Evolutionary conservation across 2,888 invertebrate genomes (phyloP).

Genomic region (Drosophila prolongata): DNA sequence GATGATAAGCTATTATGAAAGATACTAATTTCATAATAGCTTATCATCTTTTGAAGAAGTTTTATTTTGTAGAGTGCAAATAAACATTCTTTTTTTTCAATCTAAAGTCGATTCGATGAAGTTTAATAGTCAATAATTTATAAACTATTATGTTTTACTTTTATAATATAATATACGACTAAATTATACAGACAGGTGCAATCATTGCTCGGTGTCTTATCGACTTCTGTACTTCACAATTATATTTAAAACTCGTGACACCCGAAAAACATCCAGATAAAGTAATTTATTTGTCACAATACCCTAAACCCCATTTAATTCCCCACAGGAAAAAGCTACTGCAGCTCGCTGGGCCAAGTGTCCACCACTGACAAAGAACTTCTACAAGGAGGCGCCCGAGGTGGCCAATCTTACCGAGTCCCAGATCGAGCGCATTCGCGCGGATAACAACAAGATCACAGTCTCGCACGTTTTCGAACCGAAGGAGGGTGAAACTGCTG

Average conservation of each 20-base stretch:
- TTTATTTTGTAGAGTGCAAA: too few relatives aligned
- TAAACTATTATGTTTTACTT: too few relatives aligned
- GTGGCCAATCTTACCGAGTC: constrained; percentile 88
- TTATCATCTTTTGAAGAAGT: too few relatives aligned
- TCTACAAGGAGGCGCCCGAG: constrained; percentile 91
- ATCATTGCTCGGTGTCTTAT: not conserved
- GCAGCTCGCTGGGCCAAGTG: constrained; percentile 87
- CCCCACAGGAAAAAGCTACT: constrained; percentile 85
- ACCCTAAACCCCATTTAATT: not conserved
- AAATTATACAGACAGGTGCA: not conserved
- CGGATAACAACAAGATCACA: constrained; percentile 89
- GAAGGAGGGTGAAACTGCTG: constrained; percentile 83
- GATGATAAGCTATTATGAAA: too few relatives aligned
- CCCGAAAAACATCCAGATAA: not conserved
- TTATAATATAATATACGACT: not conserved
- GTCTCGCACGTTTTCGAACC: constrained; percentile 88
- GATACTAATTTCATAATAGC: too few relatives aligned
- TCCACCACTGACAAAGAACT: constrained; percentile 90
- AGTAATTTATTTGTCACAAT: not conserved
- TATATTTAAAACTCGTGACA: not conserved
- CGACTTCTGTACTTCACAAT: not conserved
- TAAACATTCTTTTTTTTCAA: too few relatives aligned
- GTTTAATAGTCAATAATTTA: too few relatives aligned
- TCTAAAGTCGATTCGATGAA: too few relatives aligned
- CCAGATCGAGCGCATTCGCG: constrained; percentile 88